Conservation (phyloP, 2,797 vertebrate genomes). For the Karalla daura region DNA sequence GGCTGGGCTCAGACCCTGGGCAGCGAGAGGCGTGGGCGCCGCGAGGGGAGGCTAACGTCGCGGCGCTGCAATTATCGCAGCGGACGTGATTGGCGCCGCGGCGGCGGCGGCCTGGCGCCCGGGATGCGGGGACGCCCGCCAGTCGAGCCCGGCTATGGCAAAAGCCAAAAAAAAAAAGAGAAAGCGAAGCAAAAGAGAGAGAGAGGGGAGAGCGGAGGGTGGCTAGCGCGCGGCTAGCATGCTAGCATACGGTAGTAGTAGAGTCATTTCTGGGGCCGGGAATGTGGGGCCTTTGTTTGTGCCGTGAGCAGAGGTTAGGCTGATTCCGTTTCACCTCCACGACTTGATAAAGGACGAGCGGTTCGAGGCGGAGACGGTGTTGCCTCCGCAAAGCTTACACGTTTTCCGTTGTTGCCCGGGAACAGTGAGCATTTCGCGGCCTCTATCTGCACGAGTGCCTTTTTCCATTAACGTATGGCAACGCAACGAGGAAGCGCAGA, state of each 20-base stretch:
- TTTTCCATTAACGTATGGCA: conserved; percentile 75
- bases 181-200: too few relatives aligned
- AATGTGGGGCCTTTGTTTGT: conserved; percentile 16
- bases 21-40: not conserved
- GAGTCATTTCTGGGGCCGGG: too few relatives aligned
- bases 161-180: too few relatives aligned
- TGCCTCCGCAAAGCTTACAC: conserved; percentile 41
- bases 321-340: conserved; percentile 14
- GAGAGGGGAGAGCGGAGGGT: too few relatives aligned
- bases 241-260: too few relatives aligned
- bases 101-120: too few relatives aligned
- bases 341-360: conserved; percentile 21
- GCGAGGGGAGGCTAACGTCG: not conserved
- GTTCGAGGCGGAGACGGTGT: conserved; percentile 33
- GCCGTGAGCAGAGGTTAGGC: conserved; percentile 40
- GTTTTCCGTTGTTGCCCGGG: conserved; percentile 37
- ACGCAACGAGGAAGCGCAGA: conserved; percentile 67
- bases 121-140: too few relatives aligned
- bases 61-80: conserved; percentile 14
- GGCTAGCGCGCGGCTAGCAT: too few relatives aligned
- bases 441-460: conserved; percentile 68
- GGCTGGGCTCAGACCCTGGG: not conserved
- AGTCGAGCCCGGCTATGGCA: too few relatives aligned
- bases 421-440: conserved; percentile 52
- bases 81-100: conserved; percentile 6